phyloP scores from a whole-genome alignment of 2,888 invertebrate species.

The Acanthosepion esculentum region DNA sequence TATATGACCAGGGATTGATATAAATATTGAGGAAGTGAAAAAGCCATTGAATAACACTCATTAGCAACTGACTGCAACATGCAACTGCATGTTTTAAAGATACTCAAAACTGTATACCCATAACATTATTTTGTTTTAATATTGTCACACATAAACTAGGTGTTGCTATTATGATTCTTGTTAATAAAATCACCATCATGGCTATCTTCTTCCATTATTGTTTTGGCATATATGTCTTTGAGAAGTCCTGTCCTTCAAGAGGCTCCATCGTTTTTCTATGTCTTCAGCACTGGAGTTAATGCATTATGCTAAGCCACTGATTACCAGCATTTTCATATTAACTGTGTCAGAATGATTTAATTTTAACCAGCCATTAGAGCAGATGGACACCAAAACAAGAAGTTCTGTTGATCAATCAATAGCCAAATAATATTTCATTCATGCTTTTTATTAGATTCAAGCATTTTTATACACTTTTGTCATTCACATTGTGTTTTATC shows the following conservation, averaged over 20 bases:
- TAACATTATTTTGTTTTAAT: background rate
- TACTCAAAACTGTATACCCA: too few species aligned
- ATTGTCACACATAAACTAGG: background rate
- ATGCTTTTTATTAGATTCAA: background rate
- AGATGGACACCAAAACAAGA: background rate
- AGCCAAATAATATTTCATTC: background rate
- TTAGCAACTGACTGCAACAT: too few species aligned
- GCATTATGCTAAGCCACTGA: background rate
- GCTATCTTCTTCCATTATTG: too few species aligned
- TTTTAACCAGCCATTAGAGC: background rate
- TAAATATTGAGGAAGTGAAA: too few species aligned
- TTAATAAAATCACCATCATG: background rate
- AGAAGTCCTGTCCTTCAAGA: background rate
- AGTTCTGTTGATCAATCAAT: background rate
- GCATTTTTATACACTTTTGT: background rate
- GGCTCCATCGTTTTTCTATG: background rate
- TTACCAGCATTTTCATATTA: background rate
- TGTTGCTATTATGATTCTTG: background rate
- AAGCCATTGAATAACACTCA: too few species aligned
- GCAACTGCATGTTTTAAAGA: too few species aligned
- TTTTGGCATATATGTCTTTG: background rate
- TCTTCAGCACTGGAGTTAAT: background rate
- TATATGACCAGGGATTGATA: too few species aligned
- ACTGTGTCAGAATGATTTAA: background rate
- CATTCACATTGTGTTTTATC: background rate